Base-by-base conservation (phyloP, 2,888 invertebrate species). In the Aphrophora alni region DNA sequence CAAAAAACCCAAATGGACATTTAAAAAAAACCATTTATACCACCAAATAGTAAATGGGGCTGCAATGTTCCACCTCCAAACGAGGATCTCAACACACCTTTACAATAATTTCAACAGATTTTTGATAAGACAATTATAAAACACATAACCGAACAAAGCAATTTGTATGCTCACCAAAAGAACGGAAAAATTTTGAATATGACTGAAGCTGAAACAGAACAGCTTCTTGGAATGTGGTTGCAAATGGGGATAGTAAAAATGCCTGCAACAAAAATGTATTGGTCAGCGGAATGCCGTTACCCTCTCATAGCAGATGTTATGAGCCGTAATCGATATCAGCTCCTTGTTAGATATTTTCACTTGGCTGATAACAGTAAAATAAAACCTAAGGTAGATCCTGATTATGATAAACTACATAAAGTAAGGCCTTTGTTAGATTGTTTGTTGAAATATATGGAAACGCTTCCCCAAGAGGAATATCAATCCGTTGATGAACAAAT, bases 401-500 rank as follows among this genome's bases (percentile, higher is more conserved):
- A 79, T 79, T 33, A 38, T 84, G 71, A 85, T 84, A 71, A 12
- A 80, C 44, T 44, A 10, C 10, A 33, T 33, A 33, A 33, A 10
- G 33, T 33, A 14, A 10, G 14, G 10, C 44, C 17, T 14, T 44
- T 14, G 2, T 44, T 44, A 14, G 44, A 44, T 14, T 44, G 44
- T 44, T 44, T 44, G 17, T 17, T 14, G 17, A 10, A 44, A 44
- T 33, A 4, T 7, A 44, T 44, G 44, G 2, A 44, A 14, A 10
- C 3, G 12, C 3, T 44, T 14, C 81, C 82, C 2, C 83, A 83
- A 8, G 83, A 85, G 75, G 82, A 72, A 59, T 80, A 84, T 72
- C 81, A 85, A 80, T 85, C 84, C 4, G 83, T 85, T 59, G 85
- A 86, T 71, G 85, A 86, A 71, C 85, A 86, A 73, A 85, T 86